A percentile compares a stretch with the other conserved stretches of the same genome.
phyloP scores from a whole-genome alignment of 2,113 vertebrate species.

The Eptatretus burgeri region DNA sequence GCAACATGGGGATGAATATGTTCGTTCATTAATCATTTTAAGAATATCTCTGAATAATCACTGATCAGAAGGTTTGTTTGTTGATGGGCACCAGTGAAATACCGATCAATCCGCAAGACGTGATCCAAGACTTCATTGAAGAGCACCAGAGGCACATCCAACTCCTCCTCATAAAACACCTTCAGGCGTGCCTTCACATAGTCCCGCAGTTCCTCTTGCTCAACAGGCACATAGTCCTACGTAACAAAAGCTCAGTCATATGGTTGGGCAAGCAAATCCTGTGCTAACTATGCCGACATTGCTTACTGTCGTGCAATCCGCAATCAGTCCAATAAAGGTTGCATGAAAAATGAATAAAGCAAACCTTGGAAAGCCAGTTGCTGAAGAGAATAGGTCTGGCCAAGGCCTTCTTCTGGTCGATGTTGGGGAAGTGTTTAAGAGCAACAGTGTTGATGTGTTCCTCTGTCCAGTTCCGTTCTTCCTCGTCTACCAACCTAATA shows the following conservation, averaged over 20 bases:
- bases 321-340: too few relatives aligned
- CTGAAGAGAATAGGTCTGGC: conserved; percentile 82
- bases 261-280: too few relatives aligned
- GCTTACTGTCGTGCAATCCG: too few relatives aligned
- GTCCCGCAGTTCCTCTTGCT: conserved; percentile 82
- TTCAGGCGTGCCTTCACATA: conserved; percentile 93
- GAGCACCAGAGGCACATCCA: conserved; percentile 78
- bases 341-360: too few relatives aligned
- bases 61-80: too few relatives aligned
- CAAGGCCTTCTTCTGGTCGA: conserved; percentile 65
- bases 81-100: too few relatives aligned
- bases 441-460: conserved; percentile 79
- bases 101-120: conserved; percentile 81
- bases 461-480: conserved; percentile 91
- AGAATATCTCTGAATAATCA: too few relatives aligned
- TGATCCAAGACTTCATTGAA: conserved; percentile 95
- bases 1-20: too few relatives aligned
- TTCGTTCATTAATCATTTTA: too few relatives aligned
- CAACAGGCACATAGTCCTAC: conserved; percentile 89
- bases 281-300: too few relatives aligned
- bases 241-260: conserved; percentile 8
- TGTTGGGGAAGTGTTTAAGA: conserved; percentile 90
- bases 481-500: conserved; percentile 60
- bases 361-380: conserved; percentile 92
- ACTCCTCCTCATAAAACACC: conserved; percentile 89